These are phyloP conservation scores for Siniperca obscura DNA, from an alignment of 2,797 vertebrate species.

Conservation along the genomic window DNA sequence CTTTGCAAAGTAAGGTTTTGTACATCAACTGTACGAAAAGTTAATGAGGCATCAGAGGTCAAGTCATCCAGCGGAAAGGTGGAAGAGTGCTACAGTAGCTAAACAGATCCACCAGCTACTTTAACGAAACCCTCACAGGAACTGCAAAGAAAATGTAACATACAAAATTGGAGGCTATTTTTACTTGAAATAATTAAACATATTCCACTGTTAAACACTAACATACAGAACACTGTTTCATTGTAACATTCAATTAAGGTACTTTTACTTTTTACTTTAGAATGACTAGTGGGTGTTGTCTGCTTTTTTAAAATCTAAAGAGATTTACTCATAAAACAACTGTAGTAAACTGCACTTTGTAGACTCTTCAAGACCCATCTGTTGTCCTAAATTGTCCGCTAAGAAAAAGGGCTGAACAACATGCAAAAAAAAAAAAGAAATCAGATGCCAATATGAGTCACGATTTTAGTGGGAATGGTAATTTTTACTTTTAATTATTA, in stretches of 20 bases:
- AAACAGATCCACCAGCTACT: background rate
- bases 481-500: too few relatives aligned
- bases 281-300: background rate
- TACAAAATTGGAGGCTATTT: background rate
- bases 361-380: background rate
- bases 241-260: background rate
- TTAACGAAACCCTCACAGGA: slow-evolving; percentile 5
- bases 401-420: too few relatives aligned
- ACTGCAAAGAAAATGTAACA: background rate
- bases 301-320: background rate
- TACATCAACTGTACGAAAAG: slow-evolving; percentile 9
- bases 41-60: slow-evolving; percentile 21
- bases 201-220: background rate
- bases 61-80: background rate
- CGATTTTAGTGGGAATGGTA: too few relatives aligned
- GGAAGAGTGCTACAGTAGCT: background rate
- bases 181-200: background rate
- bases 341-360: background rate
- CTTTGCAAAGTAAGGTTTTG: background rate
- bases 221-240: background rate
- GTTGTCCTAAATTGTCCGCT: background rate
- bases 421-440: too few relatives aligned
- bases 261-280: background rate
- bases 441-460: too few relatives aligned
- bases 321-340: background rate